Percentiles rank a stretch among this genome's conserved stretches.
phyloP scores from a whole-genome alignment of 92 coral and sea anemone genomes.

The Epizoanthus ramosus region DNA sequence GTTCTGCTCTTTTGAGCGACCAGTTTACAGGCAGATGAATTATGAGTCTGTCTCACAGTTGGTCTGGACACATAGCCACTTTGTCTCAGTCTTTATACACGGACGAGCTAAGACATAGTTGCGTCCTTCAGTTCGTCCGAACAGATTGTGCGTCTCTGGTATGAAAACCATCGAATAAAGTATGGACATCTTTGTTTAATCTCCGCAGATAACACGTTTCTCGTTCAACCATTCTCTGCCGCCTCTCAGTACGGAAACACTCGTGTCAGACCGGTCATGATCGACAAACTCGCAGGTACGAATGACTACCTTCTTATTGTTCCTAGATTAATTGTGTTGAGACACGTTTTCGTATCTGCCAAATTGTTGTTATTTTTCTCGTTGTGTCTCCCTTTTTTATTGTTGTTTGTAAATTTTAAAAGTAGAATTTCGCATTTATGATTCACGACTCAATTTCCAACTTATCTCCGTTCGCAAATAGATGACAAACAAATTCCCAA shows the following conservation, averaged over 20 bases:
- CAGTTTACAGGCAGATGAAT: too few relatives aligned
- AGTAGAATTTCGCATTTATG: too few relatives aligned
- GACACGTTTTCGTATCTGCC: not conserved
- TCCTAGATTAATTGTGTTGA: not conserved
- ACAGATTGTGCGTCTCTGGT: not conserved
- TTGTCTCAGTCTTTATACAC: too few relatives aligned
- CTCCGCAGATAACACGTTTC: slow-evolving; percentile 74
- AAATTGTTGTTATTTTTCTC: not conserved
- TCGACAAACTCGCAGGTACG: slow-evolving; percentile 73
- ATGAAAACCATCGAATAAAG: too few relatives aligned
- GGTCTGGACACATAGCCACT: too few relatives aligned
- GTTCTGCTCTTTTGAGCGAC: too few relatives aligned
- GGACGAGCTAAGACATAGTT: too few relatives aligned
- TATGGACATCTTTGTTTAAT: not conserved
- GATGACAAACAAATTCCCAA: not conserved
- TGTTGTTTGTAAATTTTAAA: too few relatives aligned
- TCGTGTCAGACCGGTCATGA: slow-evolving; percentile 80
- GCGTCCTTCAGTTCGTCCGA: too few relatives aligned
- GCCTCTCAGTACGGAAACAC: slow-evolving; percentile 85
- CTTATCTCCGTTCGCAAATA: too few relatives aligned
- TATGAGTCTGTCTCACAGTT: too few relatives aligned
- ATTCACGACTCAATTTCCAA: too few relatives aligned
- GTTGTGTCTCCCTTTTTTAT: not conserved
- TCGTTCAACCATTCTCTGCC: slow-evolving; percentile 92
- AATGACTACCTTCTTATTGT: not conserved